Evolutionary conservation across 2,888 invertebrate species (phyloP).

Genomic region (Chrysina gloriosa): DNA sequence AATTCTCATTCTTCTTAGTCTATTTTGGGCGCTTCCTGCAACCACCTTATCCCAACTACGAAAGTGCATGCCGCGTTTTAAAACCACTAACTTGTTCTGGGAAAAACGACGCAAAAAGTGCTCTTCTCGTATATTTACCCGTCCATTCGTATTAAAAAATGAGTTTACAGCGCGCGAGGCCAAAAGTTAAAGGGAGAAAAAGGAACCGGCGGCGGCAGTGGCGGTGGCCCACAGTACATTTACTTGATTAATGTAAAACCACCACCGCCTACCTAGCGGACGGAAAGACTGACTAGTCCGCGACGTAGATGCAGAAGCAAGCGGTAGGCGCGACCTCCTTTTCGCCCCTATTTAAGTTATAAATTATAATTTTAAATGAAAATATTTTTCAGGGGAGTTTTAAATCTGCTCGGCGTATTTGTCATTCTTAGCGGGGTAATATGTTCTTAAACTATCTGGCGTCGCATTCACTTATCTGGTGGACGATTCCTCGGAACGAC

Average conservation of each 20-base stretch:
- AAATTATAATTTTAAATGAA: constrained; percentile 47
- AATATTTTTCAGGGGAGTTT: constrained; percentile 45
- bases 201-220: no score
- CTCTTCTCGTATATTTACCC: constrained; percentile 18
- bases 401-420: constrained; percentile 46
- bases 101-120: constrained; percentile 3
- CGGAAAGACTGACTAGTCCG: neutral
- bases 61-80: no score
- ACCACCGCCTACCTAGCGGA: constrained; percentile 14
- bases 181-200: constrained; percentile 32
- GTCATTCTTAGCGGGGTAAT: constrained; percentile 48
- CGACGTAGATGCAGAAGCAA: neutral
- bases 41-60: no score
- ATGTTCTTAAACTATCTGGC: constrained; percentile 46
- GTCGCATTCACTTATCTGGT: constrained; percentile 46
- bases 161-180: constrained; percentile 16
- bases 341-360: constrained; percentile 31
- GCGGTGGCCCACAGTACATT: constrained; percentile 43
- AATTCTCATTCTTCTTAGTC: no score
- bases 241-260: constrained; percentile 44
- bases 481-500: constrained; percentile 3
- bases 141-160: constrained; percentile 28
- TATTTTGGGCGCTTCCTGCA: no score
- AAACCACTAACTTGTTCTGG: neutral
- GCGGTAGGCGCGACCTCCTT: neutral